Conservation (phyloP, 2,113 vertebrate genomes). For the Laticauda laticaudata region DNA sequence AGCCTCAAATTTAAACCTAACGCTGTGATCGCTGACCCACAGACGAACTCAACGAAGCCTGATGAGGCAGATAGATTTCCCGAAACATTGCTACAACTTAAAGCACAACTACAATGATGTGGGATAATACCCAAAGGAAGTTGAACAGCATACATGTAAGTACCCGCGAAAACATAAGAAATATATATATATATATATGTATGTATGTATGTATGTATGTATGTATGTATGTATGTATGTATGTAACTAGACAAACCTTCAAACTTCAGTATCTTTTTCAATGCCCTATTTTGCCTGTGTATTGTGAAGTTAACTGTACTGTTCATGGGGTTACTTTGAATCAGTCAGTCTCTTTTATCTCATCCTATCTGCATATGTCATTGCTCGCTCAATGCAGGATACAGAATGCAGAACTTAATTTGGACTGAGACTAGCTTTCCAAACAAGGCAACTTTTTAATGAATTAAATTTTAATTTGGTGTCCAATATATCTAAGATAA, state of each 20-base stretch:
- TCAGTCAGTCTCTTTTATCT: neutral
- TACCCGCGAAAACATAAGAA: no score
- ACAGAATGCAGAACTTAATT: neutral
- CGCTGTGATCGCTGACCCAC: no score
- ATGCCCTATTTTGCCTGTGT: neutral
- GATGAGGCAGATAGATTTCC: no score
- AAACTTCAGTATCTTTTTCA: neutral
- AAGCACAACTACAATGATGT: no score
- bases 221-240: neutral
- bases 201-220: neutral
- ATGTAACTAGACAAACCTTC: neutral
- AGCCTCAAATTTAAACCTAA: no score
- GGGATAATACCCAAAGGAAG: no score
- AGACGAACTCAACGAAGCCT: no score
- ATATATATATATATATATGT: no score
- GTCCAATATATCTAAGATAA: neutral
- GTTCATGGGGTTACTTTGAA: neutral
- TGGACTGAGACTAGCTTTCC: neutral
- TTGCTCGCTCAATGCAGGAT: neutral
- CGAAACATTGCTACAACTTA: no score
- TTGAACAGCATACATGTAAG: no score
- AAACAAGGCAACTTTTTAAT: neutral
- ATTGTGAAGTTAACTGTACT: neutral
- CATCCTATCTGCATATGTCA: neutral
- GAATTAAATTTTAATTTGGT: neutral